Conservation (phyloP, 2,888 invertebrate genomes). For the Apomyelois bistriatella region DNA sequence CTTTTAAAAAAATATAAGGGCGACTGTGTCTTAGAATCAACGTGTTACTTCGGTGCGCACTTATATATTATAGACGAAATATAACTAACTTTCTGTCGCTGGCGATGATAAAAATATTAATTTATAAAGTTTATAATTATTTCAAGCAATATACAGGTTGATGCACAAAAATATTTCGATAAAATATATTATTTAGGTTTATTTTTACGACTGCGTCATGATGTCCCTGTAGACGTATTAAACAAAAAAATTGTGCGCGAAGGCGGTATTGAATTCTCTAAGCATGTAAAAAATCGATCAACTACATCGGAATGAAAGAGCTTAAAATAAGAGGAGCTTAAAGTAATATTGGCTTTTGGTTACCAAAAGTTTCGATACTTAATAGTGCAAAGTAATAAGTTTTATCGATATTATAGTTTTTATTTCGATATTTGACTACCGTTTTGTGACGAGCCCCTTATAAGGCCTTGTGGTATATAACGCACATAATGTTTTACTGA, state of each 20-base stretch:
- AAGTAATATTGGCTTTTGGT: constrained; percentile 33
- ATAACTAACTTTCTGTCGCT: not conserved
- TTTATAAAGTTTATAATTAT: not conserved
- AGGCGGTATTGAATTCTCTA: not conserved
- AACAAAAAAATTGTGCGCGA: constrained; percentile 7
- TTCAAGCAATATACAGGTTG: constrained; percentile 6
- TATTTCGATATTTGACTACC: not conserved
- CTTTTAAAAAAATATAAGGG: constrained; percentile 19
- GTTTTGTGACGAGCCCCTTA: not conserved
- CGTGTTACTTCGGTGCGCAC: constrained; percentile 33
- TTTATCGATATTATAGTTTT: not conserved
- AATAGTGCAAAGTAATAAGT: not conserved
- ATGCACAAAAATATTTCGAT: constrained; percentile 6
- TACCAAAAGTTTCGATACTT: not conserved
- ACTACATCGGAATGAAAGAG: constrained; percentile 63
- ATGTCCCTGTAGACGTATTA: not conserved
- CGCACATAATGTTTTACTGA: not conserved
- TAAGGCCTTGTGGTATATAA: not conserved
- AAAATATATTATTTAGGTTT: constrained; percentile 3
- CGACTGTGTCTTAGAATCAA: constrained; percentile 49
- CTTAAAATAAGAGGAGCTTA: constrained; percentile 40
- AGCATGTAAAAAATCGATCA: not conserved
- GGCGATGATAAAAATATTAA: not conserved
- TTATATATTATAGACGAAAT: constrained; percentile 19
- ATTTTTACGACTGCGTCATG: not conserved